Base-by-base conservation (phyloP, 2,888 invertebrate genomes). In the Steinernema carpocapsae region DNA sequence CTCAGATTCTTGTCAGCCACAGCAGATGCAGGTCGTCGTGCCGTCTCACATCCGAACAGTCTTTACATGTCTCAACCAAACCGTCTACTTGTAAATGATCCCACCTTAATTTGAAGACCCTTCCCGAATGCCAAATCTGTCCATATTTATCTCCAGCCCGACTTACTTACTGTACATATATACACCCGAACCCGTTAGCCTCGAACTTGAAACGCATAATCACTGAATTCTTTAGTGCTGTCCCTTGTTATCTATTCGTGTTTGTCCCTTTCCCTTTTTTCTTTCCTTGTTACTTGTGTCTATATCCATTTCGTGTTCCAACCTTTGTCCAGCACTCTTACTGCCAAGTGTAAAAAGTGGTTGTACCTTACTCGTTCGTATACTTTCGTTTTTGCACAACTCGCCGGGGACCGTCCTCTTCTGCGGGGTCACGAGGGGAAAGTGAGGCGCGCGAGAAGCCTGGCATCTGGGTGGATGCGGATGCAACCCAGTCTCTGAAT, bases 311-410 rank as follows among this genome's bases (percentile, higher is more conserved):
- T 37, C 24, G 24, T 24, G 24, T 22, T 52, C 24, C 24, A 2
- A 12, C 1, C 12, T 32, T 64, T 37, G 64, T 64, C 64, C 64
- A 64, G 64, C 64, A 64, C 64, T 26, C 64, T 64, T 24, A 64
- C 64, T 64, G 64, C 64, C 64, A 64, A 64, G 32, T 64, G 64
- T 64, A 64, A 64, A 64, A 64, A 64, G 64, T 64, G 64, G 32
- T 64, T 64, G 64, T 64, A 64, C 19, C 64, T 32, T 12, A 17
- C 26, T 64, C 32, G 17, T 48, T 14, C n/a, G 17, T 32, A 6
- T 14, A 64, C 37, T 64, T 64, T 37, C 64, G 37, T 64, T 64
- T 64, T 37, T 64, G 32, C 64, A 64, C 64, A 29, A 22, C 19
- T n/a, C 2, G 12, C 22, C 17, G 48, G n/a, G n/a, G 26, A 29